Base-by-base conservation (phyloP, 2,113 vertebrate species). In the Amphiprion ocellaris region DNA sequence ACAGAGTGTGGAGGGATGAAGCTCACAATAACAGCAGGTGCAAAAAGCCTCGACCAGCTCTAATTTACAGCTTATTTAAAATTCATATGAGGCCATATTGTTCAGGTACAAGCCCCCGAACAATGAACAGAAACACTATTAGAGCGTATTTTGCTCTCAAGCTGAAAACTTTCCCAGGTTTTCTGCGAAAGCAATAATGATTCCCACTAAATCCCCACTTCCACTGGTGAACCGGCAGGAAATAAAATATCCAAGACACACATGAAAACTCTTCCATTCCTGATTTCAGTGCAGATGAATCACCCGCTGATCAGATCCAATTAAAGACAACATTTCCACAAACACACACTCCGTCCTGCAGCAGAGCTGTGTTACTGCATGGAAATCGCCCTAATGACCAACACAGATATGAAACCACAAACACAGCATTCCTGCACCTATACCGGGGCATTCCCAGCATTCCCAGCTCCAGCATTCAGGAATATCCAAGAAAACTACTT, bases 211-310 rank as follows among this genome's bases (percentile, higher is more conserved):
- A 82, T 77, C 54, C 69, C 0, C 33, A 79, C 69, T 80, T 75
- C 72, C 72, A 83, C 74, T 61, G 60, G 62, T 65, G 15, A 7
- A 72, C 19, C 72, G 16, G 70, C 67, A 81, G 75, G 83, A 86
- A 91, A 81, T 72, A 9, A 83, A 77, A 68, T 56, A 77, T 79
- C 59, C 67, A 78, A 73, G n/a, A 77, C 54, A 80, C 12, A 82
- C 64, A 81, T 26, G 26, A 39, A 71, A 79, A 64, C 58, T 72
- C 52, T 64, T 23, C 54, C 39, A 52, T 44, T 70, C 50, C 54
- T 55, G 21, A 60, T 83, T 62, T 5, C 33, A 46, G 52, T 19
- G 53, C 28, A 55, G 33, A 41, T 53, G 23, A 65, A 60, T 78
- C 49, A 62, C 14, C 53, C 28, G 14, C 58, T 46, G 30, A 77